These are phyloP conservation scores for Sphaeramia orbicularis DNA, from an alignment of 2,797 vertebrate species.

Conservation along the genomic window DNA sequence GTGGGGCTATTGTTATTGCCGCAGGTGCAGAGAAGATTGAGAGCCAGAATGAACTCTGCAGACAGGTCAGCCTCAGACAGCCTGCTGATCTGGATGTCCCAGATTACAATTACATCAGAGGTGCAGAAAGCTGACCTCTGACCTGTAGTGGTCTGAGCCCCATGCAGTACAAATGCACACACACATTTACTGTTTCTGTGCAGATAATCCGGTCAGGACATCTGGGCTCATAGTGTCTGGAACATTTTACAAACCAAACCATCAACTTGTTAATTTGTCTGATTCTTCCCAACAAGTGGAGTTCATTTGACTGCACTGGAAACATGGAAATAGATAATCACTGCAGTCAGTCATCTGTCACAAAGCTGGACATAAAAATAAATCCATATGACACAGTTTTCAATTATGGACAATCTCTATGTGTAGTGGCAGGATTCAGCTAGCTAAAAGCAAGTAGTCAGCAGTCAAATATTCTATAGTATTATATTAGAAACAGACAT, in stretches of 20 bases:
- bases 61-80: neutral
- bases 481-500: no score
- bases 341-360: no score
- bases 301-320: no score
- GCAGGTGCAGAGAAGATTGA: neutral
- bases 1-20: no score
- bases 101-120: neutral
- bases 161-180: neutral
- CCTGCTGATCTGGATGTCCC: neutral
- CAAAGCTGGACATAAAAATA: no score
- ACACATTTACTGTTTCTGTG: neutral
- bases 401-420: no score
- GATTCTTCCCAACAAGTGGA: neutral
- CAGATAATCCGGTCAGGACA: neutral
- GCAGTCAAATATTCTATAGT: no score
- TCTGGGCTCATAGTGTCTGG: neutral
- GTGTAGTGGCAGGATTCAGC: no score
- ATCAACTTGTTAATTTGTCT: neutral
- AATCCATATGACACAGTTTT: no score
- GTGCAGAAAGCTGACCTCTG: neutral
- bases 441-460: no score
- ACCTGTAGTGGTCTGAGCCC: neutral
- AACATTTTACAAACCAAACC: neutral
- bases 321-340: no score
- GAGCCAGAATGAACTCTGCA: neutral